These are phyloP conservation scores for Perca fluviatilis DNA, from an alignment of 2,113 vertebrate genomes.

Conservation along the genomic window DNA sequence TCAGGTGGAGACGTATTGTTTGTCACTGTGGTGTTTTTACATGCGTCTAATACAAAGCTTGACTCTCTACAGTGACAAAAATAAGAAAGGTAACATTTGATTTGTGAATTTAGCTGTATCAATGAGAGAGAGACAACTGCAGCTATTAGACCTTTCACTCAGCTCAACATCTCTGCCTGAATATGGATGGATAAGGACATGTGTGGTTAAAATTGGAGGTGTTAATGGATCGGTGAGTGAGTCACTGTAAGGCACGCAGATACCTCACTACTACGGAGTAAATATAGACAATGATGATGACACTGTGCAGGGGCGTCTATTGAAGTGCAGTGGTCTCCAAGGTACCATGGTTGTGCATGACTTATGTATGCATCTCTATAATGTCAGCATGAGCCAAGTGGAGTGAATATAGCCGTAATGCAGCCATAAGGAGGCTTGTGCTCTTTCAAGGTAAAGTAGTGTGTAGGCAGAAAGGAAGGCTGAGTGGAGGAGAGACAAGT, in stretches of 20 bases:
- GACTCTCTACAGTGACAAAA: not conserved
- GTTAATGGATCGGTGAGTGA: conserved; percentile 54
- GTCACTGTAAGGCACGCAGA: conserved; percentile 48
- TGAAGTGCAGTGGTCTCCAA: conserved; percentile 27
- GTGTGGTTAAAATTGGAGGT: conserved; percentile 55
- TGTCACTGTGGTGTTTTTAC: not conserved
- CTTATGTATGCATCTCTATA: conserved; percentile 9
- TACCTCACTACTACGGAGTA: conserved; percentile 39
- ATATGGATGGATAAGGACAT: conserved; percentile 39
- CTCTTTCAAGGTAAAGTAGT: not conserved
- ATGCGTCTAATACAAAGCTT: not conserved
- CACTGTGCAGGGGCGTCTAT: conserved; percentile 21
- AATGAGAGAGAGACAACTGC: conserved; percentile 11
- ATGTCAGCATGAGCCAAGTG: not conserved
- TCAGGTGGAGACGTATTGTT: not conserved
- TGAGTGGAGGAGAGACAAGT: conserved; percentile 33
- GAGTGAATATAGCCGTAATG: conserved; percentile 12
- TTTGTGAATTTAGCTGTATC: conserved; percentile 17
- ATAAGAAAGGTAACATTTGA: not conserved
- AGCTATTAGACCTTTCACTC: conserved; percentile 31
- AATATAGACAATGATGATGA: conserved; percentile 64
- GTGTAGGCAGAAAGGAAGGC: conserved; percentile 19
- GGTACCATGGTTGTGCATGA: not conserved
- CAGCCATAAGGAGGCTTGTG: conserved; percentile 17
- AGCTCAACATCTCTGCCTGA: conserved; percentile 28